Percentiles rank a stretch among this genome's conserved stretches.
These are phyloP conservation scores for Neotragus moschatus DNA, from an alignment of 2,113 vertebrate genomes.

Conservation along the genomic window DNA sequence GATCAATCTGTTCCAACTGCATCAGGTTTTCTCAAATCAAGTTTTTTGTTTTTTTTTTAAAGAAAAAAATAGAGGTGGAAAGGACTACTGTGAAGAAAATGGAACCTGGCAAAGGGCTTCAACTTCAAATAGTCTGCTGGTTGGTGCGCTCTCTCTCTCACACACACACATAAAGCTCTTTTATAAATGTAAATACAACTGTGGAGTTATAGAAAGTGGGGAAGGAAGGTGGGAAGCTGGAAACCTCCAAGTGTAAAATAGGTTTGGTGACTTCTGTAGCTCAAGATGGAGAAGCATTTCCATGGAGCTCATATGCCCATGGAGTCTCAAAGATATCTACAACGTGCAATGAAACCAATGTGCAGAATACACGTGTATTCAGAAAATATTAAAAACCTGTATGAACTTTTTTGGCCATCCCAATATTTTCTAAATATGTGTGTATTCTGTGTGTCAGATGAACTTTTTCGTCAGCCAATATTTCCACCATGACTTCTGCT, in stretches of 20 bases:
- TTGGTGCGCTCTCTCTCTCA: not conserved
- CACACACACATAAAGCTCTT: slow-evolving; percentile 51
- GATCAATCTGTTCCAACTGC: slow-evolving; percentile 80
- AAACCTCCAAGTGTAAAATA: not conserved
- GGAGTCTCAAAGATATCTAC: not conserved
- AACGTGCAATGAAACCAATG: not conserved
- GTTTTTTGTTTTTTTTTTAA: not conserved
- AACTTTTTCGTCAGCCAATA: not conserved
- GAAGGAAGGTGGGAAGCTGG: not conserved
- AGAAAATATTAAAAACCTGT: not conserved
- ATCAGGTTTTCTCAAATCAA: slow-evolving; percentile 82
- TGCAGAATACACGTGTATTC: not conserved
- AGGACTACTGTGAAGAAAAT: slow-evolving; percentile 77
- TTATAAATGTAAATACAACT: slow-evolving; percentile 46
- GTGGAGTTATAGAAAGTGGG: slow-evolving; percentile 34
- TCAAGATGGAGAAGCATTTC: not conserved
- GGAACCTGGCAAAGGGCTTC: slow-evolving; percentile 75
- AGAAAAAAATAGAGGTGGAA: slow-evolving; percentile 73
- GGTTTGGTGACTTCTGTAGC: not conserved
- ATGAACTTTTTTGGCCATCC: not conserved
- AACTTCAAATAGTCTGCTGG: slow-evolving; percentile 70
- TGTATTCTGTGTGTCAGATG: not conserved
- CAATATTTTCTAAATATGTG: not conserved
- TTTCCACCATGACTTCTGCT: fast-evolving
- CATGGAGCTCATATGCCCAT: not conserved